Evolutionary conservation across 2,113 vertebrate genomes (phyloP), one percentile per base, ranked within the genome.

Genomic region (Anoura caudifer): DNA sequence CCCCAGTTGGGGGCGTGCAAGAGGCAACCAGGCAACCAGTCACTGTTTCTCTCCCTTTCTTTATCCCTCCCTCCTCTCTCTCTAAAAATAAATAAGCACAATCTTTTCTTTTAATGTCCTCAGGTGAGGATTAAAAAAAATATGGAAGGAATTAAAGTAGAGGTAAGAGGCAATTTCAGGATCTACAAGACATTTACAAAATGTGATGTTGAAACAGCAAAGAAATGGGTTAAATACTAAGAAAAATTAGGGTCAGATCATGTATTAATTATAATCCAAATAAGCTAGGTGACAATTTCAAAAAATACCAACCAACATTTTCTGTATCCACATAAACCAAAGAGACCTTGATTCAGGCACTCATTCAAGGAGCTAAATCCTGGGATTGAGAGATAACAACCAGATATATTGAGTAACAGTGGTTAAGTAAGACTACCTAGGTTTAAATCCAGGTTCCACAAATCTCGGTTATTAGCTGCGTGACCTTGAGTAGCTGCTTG

Each of bases 231-330:
- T 77, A 70, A 77, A 70, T 10, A 69, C 14, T 41, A 91, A 84
- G 5, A 73, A 82, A 81, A 87, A 16, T 86, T 50, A 89, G 31
- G 13, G 7, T 75, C 36, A 65, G 33, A 3, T 82, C n/a, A 82
- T 54, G 20, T 33, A 76, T 41, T 90, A 93, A 90, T 87, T 87
- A 90, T 73, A 93, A 91, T 38, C 22, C 70, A 79, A 90, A 76
- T 67, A 77, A 90, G 4, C 19, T 81, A 61, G 24, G n/a, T 56
- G 47, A 10, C 56, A 83, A 7, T 65, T 79, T 75, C 1, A 13
- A 73, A 91, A 95, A 86, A 41, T 86, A 13, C 89, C 59, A 95
- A 20, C 16, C 54, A 93, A 90, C 87, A 67, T 86, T 82, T 76
- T 79, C 52, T 76, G 13, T 54, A 95, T 47, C 33, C 36, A 69